Evolutionary conservation across 2,888 invertebrate genomes (phyloP), one percentile per base, ranked within the genome.

Genomic region (Drosophila sordidapex): DNA sequence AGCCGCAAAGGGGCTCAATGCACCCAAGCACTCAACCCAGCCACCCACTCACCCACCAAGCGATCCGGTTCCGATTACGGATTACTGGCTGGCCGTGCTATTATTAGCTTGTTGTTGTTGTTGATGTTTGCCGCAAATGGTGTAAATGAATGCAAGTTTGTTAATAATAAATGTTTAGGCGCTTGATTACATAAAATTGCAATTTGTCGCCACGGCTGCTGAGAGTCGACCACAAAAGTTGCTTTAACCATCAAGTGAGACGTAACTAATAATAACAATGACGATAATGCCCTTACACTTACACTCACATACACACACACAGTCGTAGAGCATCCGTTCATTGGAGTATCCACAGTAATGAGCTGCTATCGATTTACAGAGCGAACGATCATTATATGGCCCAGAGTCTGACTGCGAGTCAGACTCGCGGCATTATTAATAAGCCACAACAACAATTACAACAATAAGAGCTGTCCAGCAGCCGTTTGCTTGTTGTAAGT

Each of bases 111-210:
- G 43, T 27, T 49, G 10, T 4, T 38, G 11, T 35, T 54, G 48
- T 15, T 46, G 59, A 52, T 35, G n/a, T 35, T 43, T 53, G 81
- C 82, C 87, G 58, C 89, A 86, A 84, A 74, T 61, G 85, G 82
- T 85, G 71, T 82, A 87, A 84, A 77, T 88, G 75, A 83, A 81
- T 76, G 82, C 81, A 76, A 83, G 90, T 90, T 87, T 87, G 87
- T 90, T 90, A 89, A 89, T 90, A 89, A 80, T 82, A 87, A 87
- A 89, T 87, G 87, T 89, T 87, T 87, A 87, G 60, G 84, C 87
- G 87, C 87, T 87, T 84, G 89, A 90, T 87, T 87, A 87, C 90
- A 87, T 89, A 84, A 79, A 86, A 73, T 66, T 62, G 73, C 76
- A 74, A 87, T 76, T 74, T 81, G 83, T 83, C 80, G 80, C 72